Base-by-base conservation (phyloP, 1,140 invertebrate genomes). In the Hyphantria cunea region DNA sequence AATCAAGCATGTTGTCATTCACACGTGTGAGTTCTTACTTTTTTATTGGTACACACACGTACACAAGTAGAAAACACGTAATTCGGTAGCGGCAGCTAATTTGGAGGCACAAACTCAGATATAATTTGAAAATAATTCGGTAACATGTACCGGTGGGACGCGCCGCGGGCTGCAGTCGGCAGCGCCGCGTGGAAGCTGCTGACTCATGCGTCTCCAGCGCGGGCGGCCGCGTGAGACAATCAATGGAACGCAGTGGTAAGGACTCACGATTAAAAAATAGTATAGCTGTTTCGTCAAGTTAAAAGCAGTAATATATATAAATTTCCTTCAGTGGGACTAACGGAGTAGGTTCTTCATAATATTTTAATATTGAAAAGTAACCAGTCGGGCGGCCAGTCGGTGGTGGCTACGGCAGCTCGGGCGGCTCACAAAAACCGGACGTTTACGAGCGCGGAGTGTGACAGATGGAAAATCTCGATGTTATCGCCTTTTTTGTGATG, bases 401-500 rank as follows among this genome's bases (percentile, higher is more conserved):
- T 7, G 37, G 37, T 7, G 37, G 17, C 17, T 25, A 5, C 17
- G 17, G 17, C 17, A 5, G 17, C 17, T 5, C 17, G 17, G 17
- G 17, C 17, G 17, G 5, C 17, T 11, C 33, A 49, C 12, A 55
- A 64, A 50, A 64, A 64, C 45, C 55, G 31, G n/a, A 37, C 44
- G 47, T 39, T 55, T 39, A 49, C 55, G 54, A 33, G 54, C 54
- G 15, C 17, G 15, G n/a, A 56, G 12, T 64, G 62, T 64, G 48
- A 64, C 62, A 44, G 62, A 64, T 53, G 56, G 51, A 49, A 47
- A 37, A 49, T 15, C 13, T 63, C 41, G 59, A 54, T 63, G 31
- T 53, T 33, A 37, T 48, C 45, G 44, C 14, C 33, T 33, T 48
- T 58, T 58, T 58, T 58, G 17, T 48, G 13, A 14, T 15, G 6